Conservation (phyloP, 2,888 invertebrate species). For the Drosophila tanythrix region DNA sequence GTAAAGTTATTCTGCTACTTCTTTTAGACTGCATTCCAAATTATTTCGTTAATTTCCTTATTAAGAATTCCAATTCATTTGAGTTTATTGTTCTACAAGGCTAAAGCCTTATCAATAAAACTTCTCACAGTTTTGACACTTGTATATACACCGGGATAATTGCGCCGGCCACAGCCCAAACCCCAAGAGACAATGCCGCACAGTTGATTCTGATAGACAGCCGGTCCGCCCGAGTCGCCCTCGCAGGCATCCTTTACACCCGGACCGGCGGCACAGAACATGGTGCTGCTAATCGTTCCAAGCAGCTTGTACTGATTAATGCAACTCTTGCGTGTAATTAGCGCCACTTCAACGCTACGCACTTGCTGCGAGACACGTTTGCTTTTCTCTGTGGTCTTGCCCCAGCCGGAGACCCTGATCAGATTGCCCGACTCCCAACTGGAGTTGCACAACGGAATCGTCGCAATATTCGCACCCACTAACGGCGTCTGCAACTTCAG, state of each 20-base stretch:
- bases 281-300: slow-evolving; percentile 64
- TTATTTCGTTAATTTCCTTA: not conserved
- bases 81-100: slow-evolving; percentile 30
- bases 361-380: slow-evolving; percentile 64
- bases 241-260: slow-evolving; percentile 78
- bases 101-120: slow-evolving; percentile 71
- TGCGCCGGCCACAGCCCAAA: slow-evolving; percentile 84
- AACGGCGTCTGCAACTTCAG: slow-evolving; percentile 66
- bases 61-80: not conserved
- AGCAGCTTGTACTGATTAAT: slow-evolving; percentile 51
- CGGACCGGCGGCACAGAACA: slow-evolving; percentile 79
- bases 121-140: slow-evolving; percentile 86
- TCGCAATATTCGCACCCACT: slow-evolving; percentile 65
- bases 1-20: not conserved
- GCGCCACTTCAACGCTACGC: slow-evolving; percentile 68
- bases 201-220: slow-evolving; percentile 71
- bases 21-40: not conserved
- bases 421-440: slow-evolving; percentile 57
- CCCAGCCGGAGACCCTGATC: slow-evolving; percentile 81
- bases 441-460: slow-evolving; percentile 71
- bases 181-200: slow-evolving; percentile 90
- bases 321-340: slow-evolving; percentile 68
- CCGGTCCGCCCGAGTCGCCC: slow-evolving; percentile 84
- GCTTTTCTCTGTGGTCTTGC: slow-evolving; percentile 59
- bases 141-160: slow-evolving; percentile 92